These are phyloP conservation scores for Euura lappo DNA, from an alignment of 1,140 invertebrate species.

Conservation along the genomic window DNA sequence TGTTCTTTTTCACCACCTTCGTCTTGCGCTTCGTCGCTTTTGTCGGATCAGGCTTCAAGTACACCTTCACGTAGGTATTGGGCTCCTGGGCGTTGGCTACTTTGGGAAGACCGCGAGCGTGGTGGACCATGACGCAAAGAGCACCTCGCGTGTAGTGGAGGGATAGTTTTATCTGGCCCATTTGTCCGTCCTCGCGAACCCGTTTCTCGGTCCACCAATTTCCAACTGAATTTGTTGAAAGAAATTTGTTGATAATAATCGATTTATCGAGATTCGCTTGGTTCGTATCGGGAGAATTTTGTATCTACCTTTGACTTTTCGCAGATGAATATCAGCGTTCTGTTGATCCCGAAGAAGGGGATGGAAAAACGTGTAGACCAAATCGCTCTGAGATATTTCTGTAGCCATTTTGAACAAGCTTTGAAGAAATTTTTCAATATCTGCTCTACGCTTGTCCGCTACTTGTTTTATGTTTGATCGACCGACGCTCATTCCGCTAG, in stretches of 20 bases:
- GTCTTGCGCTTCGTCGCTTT: constrained; percentile 96
- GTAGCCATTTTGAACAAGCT: constrained; percentile 86
- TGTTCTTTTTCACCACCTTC: constrained; percentile 88
- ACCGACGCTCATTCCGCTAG: constrained; percentile 82
- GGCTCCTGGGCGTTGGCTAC: constrained; percentile 79
- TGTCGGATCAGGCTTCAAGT: constrained; percentile 85
- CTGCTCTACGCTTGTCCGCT: constrained; percentile 85
- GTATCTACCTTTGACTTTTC: constrained; percentile 69
- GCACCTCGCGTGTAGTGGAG: constrained; percentile 82
- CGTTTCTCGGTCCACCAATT: constrained; percentile 58
- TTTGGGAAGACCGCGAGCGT: constrained; percentile 82
- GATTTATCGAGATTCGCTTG: too few species aligned
- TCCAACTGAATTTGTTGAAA: constrained; percentile 40
- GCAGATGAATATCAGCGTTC: constrained; percentile 72
- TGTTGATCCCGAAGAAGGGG: constrained; percentile 90
- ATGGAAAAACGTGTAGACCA: constrained; percentile 99
- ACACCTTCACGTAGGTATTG: constrained; percentile 93
- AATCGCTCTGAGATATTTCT: constrained; percentile 94
- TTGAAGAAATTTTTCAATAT: constrained; percentile 87
- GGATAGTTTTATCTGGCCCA: constrained; percentile 81
- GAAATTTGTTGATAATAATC: neutral
- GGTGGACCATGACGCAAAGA: constrained; percentile 86
- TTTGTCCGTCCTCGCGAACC: constrained; percentile 50
- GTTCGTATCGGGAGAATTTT: too few species aligned
- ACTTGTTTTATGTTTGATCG: constrained; percentile 94